A percentile compares a stretch with the other conserved stretches of the same genome.
Conservation (phyloP, 2,113 vertebrate genomes). For the Antennarius striatus region DNA sequence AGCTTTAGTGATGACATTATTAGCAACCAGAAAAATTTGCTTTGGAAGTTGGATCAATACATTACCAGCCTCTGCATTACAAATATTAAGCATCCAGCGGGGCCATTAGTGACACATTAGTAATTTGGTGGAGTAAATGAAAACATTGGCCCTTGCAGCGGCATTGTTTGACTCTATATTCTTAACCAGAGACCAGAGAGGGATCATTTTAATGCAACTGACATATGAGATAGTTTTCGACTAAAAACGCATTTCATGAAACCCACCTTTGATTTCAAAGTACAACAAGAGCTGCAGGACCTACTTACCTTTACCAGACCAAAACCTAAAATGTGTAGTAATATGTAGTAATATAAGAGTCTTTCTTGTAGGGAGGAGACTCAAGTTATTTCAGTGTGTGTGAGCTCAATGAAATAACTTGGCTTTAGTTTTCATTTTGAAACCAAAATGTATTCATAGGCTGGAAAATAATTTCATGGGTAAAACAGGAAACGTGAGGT, state of each 20-base stretch:
- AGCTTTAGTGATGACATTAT: neutral
- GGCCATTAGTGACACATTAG: too few species aligned
- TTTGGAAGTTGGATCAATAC: too few species aligned
- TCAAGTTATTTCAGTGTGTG: constrained; percentile 39
- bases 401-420: constrained; percentile 27
- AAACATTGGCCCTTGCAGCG: neutral
- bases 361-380: constrained; percentile 11
- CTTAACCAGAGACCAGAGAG: too few species aligned
- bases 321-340: constrained; percentile 17
- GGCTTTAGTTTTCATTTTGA: constrained; percentile 35
- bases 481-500: constrained; percentile 31
- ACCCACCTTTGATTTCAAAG: too few species aligned
- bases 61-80: too few species aligned
- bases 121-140: too few species aligned
- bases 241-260: too few species aligned
- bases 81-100: too few species aligned
- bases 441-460: constrained; percentile 45
- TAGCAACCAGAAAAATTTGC: too few species aligned
- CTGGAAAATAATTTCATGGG: constrained; percentile 45
- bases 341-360: constrained; percentile 16
- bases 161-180: neutral
- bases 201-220: too few species aligned
- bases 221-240: too few species aligned
- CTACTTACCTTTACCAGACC: constrained; percentile 11
- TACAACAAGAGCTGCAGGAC: too few species aligned